These are phyloP conservation scores for Agrilus mali DNA, from an alignment of 2,888 invertebrate species.

Conservation along the genomic window DNA sequence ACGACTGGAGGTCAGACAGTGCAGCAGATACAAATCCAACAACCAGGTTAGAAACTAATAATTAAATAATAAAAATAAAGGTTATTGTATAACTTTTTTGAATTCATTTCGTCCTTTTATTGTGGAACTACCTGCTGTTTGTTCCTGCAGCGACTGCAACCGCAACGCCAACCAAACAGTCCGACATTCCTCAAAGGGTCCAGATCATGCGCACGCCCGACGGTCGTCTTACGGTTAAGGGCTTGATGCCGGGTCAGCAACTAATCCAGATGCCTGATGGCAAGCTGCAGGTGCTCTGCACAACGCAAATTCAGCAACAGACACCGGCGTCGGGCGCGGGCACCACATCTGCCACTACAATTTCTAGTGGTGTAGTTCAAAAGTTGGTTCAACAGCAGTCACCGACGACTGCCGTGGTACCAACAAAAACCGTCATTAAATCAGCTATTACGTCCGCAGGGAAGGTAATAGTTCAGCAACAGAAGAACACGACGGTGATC, in stretches of 20 bases:
- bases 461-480: constrained; percentile 20
- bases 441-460: constrained; percentile 21
- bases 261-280: constrained; percentile 89
- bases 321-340: constrained; percentile 34
- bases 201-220: constrained; percentile 85
- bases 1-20: constrained; percentile 24
- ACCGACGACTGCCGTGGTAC: constrained; percentile 19
- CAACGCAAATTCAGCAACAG: constrained; percentile 38
- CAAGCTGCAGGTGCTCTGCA: constrained; percentile 71
- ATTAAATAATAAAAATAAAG: constrained; percentile 1
- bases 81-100: background rate
- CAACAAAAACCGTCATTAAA: constrained; percentile 22
- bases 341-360: constrained; percentile 24
- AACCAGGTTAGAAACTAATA: constrained; percentile 19
- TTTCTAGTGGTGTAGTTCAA: constrained; percentile 13
- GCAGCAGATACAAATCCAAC: constrained; percentile 35
- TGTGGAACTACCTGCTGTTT: background rate
- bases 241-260: constrained; percentile 85
- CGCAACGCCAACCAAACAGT: constrained; percentile 12
- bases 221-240: constrained; percentile 84
- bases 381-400: constrained; percentile 20
- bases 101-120: background rate
- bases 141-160: constrained; percentile 20
- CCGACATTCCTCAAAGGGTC: constrained; percentile 56
- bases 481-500: constrained; percentile 3